Percentiles rank a stretch among this genome's conserved stretches.
Evolutionary conservation across 1,140 invertebrate species (phyloP).

Genomic region (Metopolophium dirhodum): DNA sequence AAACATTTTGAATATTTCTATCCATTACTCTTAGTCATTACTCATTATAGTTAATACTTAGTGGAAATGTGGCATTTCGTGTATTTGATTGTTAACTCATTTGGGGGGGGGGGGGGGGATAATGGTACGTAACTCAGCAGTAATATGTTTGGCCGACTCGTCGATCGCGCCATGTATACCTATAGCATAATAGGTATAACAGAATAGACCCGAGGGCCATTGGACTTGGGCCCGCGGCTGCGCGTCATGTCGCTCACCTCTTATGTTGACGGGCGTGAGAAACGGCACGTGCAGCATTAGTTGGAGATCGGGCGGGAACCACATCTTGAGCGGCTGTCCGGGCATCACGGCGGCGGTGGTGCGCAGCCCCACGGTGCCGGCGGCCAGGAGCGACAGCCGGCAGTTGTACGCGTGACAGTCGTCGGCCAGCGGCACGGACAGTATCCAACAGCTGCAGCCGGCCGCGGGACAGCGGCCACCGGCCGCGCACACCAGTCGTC

Average conservation of each 20-base stretch:
- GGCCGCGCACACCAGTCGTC: conserved; percentile 23
- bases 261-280: conserved; percentile 79
- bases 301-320: conserved; percentile 81
- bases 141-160: too few species aligned
- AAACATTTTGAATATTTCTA: too few species aligned
- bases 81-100: too few species aligned
- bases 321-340: conserved; percentile 74
- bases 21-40: too few species aligned
- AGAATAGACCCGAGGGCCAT: background rate
- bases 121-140: too few species aligned
- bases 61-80: too few species aligned
- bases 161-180: too few species aligned
- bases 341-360: conserved; percentile 65
- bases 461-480: background rate
- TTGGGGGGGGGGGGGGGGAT: too few species aligned
- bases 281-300: conserved; percentile 78
- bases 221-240: background rate
- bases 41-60: too few species aligned
- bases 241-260: conserved; percentile 68
- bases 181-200: too few species aligned
- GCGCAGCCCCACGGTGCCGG: conserved; percentile 63
- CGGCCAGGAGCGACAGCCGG: conserved; percentile 64
- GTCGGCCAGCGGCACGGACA: conserved; percentile 67
- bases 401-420: conserved; percentile 76
- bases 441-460: conserved; percentile 45